Conservation (phyloP, 2,797 vertebrate genomes). For the Agapornis canus region DNA sequence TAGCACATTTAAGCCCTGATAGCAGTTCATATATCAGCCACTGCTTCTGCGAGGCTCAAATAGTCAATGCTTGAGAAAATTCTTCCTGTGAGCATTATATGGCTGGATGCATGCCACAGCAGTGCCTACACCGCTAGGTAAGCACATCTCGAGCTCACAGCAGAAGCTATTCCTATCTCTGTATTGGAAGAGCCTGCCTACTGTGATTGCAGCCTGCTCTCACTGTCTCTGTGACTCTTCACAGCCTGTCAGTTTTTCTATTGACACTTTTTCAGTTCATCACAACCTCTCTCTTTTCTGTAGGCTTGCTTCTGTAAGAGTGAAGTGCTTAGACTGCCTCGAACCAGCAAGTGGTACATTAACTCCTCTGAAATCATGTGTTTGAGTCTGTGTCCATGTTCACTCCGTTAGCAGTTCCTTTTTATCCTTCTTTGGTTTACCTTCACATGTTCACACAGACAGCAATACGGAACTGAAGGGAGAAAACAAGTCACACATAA, state of each 20-base stretch:
- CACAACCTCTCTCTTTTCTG: slow-evolving; percentile 27
- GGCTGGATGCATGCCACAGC: background rate
- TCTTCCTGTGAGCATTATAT: background rate
- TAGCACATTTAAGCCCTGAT: background rate
- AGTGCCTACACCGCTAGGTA: background rate
- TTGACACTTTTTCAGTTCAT: slow-evolving; percentile 48
- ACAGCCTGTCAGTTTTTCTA: slow-evolving; percentile 64
- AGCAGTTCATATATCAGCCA: background rate
- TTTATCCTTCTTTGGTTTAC: slow-evolving; percentile 16
- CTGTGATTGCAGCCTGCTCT: slow-evolving; percentile 50
- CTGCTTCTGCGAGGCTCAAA: background rate
- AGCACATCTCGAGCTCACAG: slow-evolving; percentile 2
- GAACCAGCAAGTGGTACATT: background rate
- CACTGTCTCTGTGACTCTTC: slow-evolving; percentile 52
- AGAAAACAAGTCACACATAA: slow-evolving; percentile 7
- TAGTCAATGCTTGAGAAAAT: background rate
- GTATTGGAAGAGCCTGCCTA: slow-evolving; percentile 34
- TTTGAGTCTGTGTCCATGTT: slow-evolving; percentile 6
- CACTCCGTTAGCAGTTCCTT: background rate
- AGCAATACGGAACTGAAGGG: background rate
- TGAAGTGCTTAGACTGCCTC: slow-evolving; percentile 16
- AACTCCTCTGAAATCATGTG: background rate
- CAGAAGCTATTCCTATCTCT: slow-evolving; percentile 28
- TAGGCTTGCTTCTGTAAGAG: slow-evolving; percentile 17
- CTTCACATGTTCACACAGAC: slow-evolving; percentile 12